Evolutionary conservation across 2,888 invertebrate species (phyloP), one percentile per base, ranked within the genome.

Genomic region (Polyommatus icarus): DNA sequence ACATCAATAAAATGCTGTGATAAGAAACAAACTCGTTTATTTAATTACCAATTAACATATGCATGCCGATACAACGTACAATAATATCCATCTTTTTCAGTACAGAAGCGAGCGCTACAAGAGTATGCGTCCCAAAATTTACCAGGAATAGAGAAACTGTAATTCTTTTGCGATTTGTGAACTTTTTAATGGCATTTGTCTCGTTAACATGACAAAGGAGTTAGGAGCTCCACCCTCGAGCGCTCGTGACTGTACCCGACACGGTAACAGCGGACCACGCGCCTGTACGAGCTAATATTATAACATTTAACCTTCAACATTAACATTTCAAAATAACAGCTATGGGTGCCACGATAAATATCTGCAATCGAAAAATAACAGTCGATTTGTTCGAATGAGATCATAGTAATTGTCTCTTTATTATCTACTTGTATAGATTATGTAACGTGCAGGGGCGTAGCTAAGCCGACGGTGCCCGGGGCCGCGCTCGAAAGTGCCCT

Each of bases 1-100:
- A 32, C 67, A 67, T 67, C 32, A 67, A 67, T 46, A 73, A 40
- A 73, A 73, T 20, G 12, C 6, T 6, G 24, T 73, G 32, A 40
- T 73, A 80, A 80, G 81, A 81, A 83, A 83, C 81, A 81, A 83
- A 83, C 79, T 78, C 78, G 76, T 83, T 82, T 83, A 83, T 83
- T 83, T 77, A 81, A 79, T 54, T 83, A 83, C 79, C 80, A 77
- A 59, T 73, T 81, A 82, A 84, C 82, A 83, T 79, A 82, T 80
- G 79, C 79, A 83, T 82, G 83, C 83, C 77, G 77, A 79, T 80
- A 81, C 78, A 83, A 81, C 78, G 79, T 81, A 79, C 77, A 76
- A 78, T 78, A 76, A 54, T 78, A 50, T 77, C 57, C 72, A 59
- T 79, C 75, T 71, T 76, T 76, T 10, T 46, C 54, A 67, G 59